Evolutionary conservation across 2,113 vertebrate species (phyloP).

Genomic region (Lasiurus borealis): DNA sequence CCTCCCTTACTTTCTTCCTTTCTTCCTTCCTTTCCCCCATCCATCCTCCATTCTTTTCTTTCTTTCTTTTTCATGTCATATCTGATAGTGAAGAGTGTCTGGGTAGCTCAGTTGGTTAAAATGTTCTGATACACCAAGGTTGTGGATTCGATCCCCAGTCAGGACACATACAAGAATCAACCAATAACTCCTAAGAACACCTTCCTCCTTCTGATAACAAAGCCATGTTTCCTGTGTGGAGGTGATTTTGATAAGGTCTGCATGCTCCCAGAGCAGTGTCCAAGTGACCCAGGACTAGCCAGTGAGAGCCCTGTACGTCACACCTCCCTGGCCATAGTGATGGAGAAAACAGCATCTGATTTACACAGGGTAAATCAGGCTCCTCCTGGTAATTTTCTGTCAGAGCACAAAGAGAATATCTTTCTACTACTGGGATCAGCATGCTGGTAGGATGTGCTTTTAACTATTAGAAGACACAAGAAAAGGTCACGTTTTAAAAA

Average conservation of each 20-base stretch:
- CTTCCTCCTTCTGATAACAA: not conserved
- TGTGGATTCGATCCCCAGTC: no score
- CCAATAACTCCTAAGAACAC: not conserved
- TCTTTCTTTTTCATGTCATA: not conserved
- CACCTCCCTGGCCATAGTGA: not conserved
- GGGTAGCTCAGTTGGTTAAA: not conserved
- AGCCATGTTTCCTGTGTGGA: not conserved
- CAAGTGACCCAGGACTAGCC: not conserved
- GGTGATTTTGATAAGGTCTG: not conserved
- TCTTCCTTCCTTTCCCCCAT: no score
- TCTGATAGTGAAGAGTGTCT: not conserved
- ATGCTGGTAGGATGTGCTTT: not conserved
- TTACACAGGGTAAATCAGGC: not conserved
- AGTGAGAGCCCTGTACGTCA: not conserved
- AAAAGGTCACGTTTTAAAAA: not conserved
- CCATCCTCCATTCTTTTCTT: no score
- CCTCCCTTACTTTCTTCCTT: not conserved
- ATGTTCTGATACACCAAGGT: no score
- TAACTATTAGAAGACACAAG: not conserved
- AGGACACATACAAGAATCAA: no score
- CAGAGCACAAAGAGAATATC: not conserved
- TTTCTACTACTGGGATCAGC: not conserved
- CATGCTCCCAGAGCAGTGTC: not conserved
- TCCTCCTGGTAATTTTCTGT: not conserved
- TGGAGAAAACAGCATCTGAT: not conserved